These are phyloP conservation scores for Rhincodon typus DNA, from an alignment of 2,797 vertebrate genomes.

Conservation along the genomic window DNA sequence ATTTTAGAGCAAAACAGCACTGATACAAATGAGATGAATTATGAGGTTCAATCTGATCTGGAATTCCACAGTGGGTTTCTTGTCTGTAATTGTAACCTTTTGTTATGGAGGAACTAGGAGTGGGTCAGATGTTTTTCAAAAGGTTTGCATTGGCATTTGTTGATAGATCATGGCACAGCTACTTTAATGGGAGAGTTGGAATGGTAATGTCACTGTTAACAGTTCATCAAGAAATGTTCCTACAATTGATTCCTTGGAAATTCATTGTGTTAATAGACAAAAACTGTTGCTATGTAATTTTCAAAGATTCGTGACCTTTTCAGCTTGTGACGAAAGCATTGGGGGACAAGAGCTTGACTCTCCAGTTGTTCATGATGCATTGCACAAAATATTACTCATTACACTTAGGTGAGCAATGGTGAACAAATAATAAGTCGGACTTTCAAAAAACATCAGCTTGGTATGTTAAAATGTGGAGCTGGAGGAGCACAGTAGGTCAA, in stretches of 20 bases:
- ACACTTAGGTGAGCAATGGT: background rate
- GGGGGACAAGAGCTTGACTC: background rate
- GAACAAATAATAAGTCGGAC: background rate
- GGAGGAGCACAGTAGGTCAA: too few relatives aligned
- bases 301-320: background rate
- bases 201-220: background rate
- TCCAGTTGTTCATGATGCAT: background rate
- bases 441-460: too few relatives aligned
- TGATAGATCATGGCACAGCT: background rate
- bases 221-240: background rate
- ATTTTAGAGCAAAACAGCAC: background rate
- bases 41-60: background rate
- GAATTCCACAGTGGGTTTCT: background rate
- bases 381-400: background rate
- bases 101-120: background rate
- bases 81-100: background rate
- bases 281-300: background rate
- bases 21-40: background rate
- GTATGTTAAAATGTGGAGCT: background rate
- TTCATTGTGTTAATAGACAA: background rate
- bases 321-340: background rate
- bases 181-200: background rate
- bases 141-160: background rate
- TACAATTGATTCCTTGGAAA: background rate
- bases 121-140: background rate